phyloP scores from a whole-genome alignment of 2,888 invertebrate genomes.

The Dioctria rufipes region DNA sequence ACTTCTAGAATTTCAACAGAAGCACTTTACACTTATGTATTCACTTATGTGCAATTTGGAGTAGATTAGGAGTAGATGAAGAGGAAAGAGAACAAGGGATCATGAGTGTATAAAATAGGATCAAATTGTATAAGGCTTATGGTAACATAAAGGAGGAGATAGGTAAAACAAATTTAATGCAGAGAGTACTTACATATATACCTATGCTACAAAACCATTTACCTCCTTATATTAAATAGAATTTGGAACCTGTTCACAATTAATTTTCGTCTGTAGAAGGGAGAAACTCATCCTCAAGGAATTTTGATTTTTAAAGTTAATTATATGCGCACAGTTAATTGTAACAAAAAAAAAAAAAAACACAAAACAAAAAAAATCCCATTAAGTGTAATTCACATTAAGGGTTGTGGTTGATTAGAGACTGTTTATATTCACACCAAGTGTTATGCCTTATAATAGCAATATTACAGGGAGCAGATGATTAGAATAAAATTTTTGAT shows the following conservation, averaged over 20 bases:
- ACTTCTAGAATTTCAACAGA: conserved; percentile 21
- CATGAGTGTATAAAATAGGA: not conserved
- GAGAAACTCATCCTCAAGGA: not conserved
- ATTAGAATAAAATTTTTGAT: too few species aligned
- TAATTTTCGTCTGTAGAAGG: conserved; percentile 28
- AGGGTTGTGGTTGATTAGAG: not conserved
- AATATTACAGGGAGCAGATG: too few species aligned
- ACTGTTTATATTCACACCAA: not conserved
- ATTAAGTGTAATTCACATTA: not conserved
- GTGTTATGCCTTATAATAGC: not conserved
- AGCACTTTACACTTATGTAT: conserved; percentile 8
- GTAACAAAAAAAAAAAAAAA: conserved; percentile 4
- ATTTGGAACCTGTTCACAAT: conserved; percentile 38
- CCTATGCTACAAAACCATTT: not conserved
- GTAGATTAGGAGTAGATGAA: not conserved
- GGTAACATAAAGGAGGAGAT: conserved; percentile 19
- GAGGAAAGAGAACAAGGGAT: not conserved
- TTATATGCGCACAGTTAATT: not conserved
- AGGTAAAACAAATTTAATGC: conserved; percentile 23
- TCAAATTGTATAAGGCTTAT: conserved; percentile 14
- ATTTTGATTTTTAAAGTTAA: conserved; percentile 42
- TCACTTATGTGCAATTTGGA: not conserved
- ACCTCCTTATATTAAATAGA: conserved; percentile 13
- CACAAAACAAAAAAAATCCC: too few species aligned
- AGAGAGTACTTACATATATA: too few species aligned